Conservation (phyloP, 2,113 vertebrate species). For the Emydocephalus ijimae region DNA sequence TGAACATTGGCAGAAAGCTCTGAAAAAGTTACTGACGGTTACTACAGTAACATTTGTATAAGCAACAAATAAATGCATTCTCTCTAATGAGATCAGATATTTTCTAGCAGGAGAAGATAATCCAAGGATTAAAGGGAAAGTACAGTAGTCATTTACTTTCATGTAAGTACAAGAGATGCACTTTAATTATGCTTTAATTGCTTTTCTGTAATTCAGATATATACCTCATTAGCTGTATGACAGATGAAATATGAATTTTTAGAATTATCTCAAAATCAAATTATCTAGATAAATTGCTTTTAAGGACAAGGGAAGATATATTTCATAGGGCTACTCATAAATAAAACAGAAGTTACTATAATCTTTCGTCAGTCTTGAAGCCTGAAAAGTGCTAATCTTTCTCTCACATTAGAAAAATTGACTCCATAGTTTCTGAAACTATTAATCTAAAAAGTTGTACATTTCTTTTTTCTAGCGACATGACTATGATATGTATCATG, state of each 20-base stretch:
- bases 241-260: not conserved
- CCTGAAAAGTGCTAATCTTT: not conserved
- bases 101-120: not conserved
- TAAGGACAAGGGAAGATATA: not conserved
- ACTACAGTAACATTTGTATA: not conserved
- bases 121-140: not conserved
- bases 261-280: not conserved
- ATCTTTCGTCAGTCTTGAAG: not conserved
- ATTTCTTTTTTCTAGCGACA: not conserved
- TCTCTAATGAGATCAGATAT: not conserved
- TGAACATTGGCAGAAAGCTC: not conserved
- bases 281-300: not conserved
- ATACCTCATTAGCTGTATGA: not conserved
- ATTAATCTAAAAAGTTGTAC: not conserved
- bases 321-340: not conserved
- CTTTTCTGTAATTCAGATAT: conserved; percentile 4
- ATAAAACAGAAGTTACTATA: not conserved
- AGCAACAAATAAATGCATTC: not conserved
- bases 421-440: not conserved
- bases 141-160: not conserved
- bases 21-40: not conserved
- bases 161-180: not conserved
- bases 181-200: not conserved
- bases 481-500: not conserved
- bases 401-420: not conserved